Conservation (phyloP, 2,888 invertebrate genomes). For the Nycteola revayana region DNA sequence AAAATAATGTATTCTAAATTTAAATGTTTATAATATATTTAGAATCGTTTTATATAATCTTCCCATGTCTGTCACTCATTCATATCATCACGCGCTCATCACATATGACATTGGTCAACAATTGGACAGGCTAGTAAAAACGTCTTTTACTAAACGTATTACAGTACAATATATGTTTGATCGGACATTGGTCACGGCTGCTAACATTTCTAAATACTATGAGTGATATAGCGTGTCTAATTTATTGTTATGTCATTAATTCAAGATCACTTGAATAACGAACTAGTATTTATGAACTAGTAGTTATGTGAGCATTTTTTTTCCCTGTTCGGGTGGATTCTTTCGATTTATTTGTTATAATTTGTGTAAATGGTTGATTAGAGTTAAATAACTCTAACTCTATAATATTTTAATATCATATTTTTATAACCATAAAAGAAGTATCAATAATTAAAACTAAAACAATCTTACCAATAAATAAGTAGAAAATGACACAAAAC, state of each 20-base stretch:
- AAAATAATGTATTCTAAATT: too few species aligned
- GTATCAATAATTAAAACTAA: too few species aligned
- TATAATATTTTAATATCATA: too few species aligned
- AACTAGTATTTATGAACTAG: slow-evolving; percentile 17
- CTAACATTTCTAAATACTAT: slow-evolving; percentile 11
- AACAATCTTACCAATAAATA: too few species aligned
- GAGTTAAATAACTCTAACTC: too few species aligned
- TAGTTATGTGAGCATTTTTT: slow-evolving; percentile 1
- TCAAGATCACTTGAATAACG: slow-evolving; percentile 19
- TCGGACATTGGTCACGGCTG: slow-evolving; percentile 11
- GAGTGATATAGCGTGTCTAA: slow-evolving; percentile 28
- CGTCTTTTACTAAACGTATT: slow-evolving; percentile 7
- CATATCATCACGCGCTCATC: slow-evolving; percentile 9
- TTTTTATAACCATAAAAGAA: too few species aligned
- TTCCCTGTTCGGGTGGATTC: background rate
- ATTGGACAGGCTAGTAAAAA: slow-evolving; percentile 13
- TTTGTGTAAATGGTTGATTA: too few species aligned
- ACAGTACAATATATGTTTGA: slow-evolving; percentile 16
- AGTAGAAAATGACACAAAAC: too few species aligned
- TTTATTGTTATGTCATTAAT: slow-evolving; percentile 15
- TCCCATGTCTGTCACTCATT: slow-evolving; percentile 2
- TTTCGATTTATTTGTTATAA: too few species aligned
- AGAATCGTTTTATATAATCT: too few species aligned
- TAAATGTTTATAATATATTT: too few species aligned
- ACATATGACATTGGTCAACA: slow-evolving; percentile 18